A percentile compares a stretch with the other conserved stretches of the same genome.
Evolutionary conservation across 2,797 vertebrate species (phyloP).

Genomic region (Rhynchonycteris naso): DNA sequence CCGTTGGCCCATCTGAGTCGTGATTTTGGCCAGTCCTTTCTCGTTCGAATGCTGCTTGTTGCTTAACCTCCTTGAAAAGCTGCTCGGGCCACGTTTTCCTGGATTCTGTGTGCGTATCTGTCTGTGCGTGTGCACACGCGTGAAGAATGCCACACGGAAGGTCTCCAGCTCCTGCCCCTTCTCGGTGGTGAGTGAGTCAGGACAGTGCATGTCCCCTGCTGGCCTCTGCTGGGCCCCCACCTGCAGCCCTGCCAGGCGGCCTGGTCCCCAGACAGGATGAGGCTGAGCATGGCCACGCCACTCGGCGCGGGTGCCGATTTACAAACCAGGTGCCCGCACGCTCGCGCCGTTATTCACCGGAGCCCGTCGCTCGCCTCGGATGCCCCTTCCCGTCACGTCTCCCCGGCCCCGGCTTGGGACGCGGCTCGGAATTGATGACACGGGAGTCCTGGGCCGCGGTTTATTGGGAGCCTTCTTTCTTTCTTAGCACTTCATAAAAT

Average conservation of each 20-base stretch:
- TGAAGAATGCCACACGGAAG: too few relatives aligned
- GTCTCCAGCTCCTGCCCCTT: background rate
- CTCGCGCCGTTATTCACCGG: background rate
- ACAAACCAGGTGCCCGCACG: background rate
- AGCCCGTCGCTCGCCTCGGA: rapidly evolving
- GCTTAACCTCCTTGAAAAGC: background rate
- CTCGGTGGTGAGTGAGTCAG: too few relatives aligned
- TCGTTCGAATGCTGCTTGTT: background rate
- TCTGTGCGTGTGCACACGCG: rapidly evolving
- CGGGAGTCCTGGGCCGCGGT: background rate
- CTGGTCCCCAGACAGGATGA: background rate
- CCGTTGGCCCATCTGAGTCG: background rate
- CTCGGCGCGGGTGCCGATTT: rapidly evolving
- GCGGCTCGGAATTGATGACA: background rate
- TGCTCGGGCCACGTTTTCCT: background rate
- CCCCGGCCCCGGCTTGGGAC: background rate
- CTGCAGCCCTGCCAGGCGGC: rapidly evolving
- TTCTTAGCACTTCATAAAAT: constrained; percentile 44
- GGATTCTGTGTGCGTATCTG: background rate
- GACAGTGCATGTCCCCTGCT: rapidly evolving
- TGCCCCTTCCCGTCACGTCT: rapidly evolving
- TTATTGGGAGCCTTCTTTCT: background rate
- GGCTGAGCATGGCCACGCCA: rapidly evolving
- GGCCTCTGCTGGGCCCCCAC: background rate
- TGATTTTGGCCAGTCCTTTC: background rate